A percentile compares a stretch with the other conserved stretches of the same genome.
Conservation (phyloP, 1,140 invertebrate genomes). For the Ylistrum balloti region DNA sequence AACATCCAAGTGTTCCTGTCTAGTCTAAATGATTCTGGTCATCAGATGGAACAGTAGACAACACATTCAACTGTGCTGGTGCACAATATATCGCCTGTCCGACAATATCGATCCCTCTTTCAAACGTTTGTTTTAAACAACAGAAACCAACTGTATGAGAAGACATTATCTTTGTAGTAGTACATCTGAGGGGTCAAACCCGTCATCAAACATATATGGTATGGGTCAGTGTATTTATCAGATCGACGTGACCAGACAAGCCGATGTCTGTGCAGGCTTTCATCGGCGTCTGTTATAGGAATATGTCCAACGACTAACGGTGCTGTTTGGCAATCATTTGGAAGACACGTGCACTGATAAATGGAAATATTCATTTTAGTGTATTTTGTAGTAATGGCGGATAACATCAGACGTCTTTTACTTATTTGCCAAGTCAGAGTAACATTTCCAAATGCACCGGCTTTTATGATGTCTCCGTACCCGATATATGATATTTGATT, state of each 20-base stretch:
- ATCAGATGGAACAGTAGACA: neutral
- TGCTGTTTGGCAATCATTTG: neutral
- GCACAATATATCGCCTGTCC: neutral
- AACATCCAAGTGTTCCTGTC: neutral
- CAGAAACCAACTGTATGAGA: neutral
- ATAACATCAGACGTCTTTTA: too few species aligned
- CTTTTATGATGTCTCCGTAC: neutral
- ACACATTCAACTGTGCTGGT: neutral
- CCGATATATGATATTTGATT: neutral
- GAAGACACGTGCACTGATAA: neutral
- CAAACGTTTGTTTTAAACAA: neutral
- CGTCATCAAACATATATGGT: neutral
- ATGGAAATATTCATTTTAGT: neutral
- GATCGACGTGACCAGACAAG: neutral
- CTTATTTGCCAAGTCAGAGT: neutral
- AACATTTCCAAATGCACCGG: neutral
- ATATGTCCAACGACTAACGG: neutral
- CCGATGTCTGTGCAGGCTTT: neutral
- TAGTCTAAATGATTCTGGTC: neutral
- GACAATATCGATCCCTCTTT: neutral
- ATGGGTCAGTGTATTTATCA: neutral
- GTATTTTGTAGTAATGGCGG: too few species aligned
- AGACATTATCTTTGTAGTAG: neutral
- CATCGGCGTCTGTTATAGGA: neutral
- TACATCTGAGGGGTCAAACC: constrained; percentile 1